Evolutionary conservation across 2,888 invertebrate species (phyloP), one percentile per base, ranked within the genome.

Genomic region (Drosophila nr. medialis): DNA sequence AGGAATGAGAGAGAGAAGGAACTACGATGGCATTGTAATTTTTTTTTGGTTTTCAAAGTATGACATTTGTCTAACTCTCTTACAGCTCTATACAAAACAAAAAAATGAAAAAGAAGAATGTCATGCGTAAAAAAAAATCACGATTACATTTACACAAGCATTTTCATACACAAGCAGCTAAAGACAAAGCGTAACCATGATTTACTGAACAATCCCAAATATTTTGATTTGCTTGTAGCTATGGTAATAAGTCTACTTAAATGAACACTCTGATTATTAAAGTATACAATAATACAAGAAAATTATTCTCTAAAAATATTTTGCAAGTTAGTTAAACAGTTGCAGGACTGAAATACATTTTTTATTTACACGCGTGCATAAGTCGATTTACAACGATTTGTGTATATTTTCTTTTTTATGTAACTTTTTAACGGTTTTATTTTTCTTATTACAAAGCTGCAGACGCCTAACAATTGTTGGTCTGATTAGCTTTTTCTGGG

Each of bases 41-140:
- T 70, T 70, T 70, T 70, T 79, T 13, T 65, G 38, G 32, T 71
- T 74, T 68, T 49, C 45, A 27, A 55, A 63, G 64, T 71, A 77
- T 72, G 83, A 73, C 86, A 80, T 72, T 45, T 70, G 77, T 66
- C 58, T 73, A 75, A 74, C 63, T 79, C 65, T 38, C 42, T 45
- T 49, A 70, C 32, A 42, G 15, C 54, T 42, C 38, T 50, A 45
- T 29, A n/a, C 60, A 27, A 48, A 36, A 60, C 34, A 53, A 30
- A 42, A 42, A 36, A 59, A 15, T 10, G 29, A 40, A 40, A 18
- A 21, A 40, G 21, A 42, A 21, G 32, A 32, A 45, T 24, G 18
- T 18, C 27, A 38, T 29, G 32, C 60, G 34, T 40, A 34, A 36
- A 38, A 27, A 38, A 34, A 45, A 50, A 49, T 54, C 58, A 21